phyloP scores from a whole-genome alignment of 1,140 invertebrate species.

The Temnothorax curvispinosus region DNA sequence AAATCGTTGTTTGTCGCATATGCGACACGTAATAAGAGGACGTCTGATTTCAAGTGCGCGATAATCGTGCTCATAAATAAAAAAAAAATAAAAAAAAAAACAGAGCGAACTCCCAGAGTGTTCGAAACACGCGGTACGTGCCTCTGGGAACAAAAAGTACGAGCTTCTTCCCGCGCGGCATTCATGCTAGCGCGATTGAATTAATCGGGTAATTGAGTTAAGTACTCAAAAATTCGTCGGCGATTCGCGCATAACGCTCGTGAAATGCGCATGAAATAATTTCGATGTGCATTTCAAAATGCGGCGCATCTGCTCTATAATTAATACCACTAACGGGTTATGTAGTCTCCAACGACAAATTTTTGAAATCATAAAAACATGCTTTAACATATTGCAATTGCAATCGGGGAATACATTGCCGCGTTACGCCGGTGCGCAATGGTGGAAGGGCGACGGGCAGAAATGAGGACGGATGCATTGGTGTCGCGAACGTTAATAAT shows the following conservation, averaged over 20 bases:
- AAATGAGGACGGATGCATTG: slow-evolving; percentile 53
- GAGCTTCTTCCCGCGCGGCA: slow-evolving; percentile 41
- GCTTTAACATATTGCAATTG: slow-evolving; percentile 64
- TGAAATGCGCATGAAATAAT: slow-evolving; percentile 63
- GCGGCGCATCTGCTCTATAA: slow-evolving; percentile 53
- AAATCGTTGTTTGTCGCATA: slow-evolving; percentile 30
- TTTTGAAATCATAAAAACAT: slow-evolving; percentile 64
- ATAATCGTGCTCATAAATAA: slow-evolving; percentile 59
- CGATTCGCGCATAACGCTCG: slow-evolving; percentile 51
- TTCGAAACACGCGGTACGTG: slow-evolving; percentile 9
- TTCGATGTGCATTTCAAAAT: slow-evolving; percentile 62
- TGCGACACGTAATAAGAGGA: slow-evolving; percentile 50
- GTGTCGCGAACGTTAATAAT: slow-evolving; percentile 60
- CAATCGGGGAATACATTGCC: slow-evolving; percentile 52
- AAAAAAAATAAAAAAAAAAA: neutral
- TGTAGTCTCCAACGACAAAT: slow-evolving; percentile 62
- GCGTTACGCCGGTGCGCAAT: neutral
- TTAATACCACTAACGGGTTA: slow-evolving; percentile 60
- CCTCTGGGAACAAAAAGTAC: slow-evolving; percentile 9
- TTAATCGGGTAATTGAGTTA: slow-evolving; percentile 60
- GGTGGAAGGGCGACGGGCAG: slow-evolving; percentile 1
- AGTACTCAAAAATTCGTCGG: slow-evolving; percentile 59
- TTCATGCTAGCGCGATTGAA: slow-evolving; percentile 52
- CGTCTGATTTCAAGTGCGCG: slow-evolving; percentile 56
- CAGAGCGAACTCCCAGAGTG: neutral